These are phyloP conservation scores for Heteromormyrus szaboi DNA, from an alignment of 2,797 vertebrate genomes.

Conservation along the genomic window DNA sequence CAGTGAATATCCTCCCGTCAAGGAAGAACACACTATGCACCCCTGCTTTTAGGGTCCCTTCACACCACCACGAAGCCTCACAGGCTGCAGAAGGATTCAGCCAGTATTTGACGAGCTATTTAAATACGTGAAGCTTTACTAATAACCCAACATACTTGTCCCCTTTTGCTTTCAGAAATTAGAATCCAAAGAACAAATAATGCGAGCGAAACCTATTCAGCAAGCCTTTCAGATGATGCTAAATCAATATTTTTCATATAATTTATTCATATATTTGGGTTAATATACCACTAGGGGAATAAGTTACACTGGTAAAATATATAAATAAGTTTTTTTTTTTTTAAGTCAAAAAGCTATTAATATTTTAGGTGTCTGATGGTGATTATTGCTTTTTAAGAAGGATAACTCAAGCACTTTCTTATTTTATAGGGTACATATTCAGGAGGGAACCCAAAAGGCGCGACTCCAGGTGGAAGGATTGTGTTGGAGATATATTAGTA, in stretches of 20 bases:
- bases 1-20: constrained; percentile 28
- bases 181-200: neutral
- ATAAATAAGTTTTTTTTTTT: neutral
- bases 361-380: neutral
- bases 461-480: neutral
- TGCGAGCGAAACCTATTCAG: neutral
- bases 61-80: constrained; percentile 2
- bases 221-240: neutral
- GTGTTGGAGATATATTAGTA: neutral
- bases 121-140: neutral
- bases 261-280: neutral
- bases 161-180: neutral
- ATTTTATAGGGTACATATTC: neutral
- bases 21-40: constrained; percentile 22
- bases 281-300: neutral
- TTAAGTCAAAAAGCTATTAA: neutral
- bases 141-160: neutral
- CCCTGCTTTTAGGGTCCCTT: constrained; percentile 6
- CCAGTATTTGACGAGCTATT: neutral
- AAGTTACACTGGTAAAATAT: neutral
- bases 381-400: neutral
- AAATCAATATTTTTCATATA: neutral
- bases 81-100: neutral
- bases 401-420: neutral
- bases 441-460: neutral